Evolutionary conservation across 1,140 invertebrate species (phyloP).

Genomic region (Cotesia typhae): DNA sequence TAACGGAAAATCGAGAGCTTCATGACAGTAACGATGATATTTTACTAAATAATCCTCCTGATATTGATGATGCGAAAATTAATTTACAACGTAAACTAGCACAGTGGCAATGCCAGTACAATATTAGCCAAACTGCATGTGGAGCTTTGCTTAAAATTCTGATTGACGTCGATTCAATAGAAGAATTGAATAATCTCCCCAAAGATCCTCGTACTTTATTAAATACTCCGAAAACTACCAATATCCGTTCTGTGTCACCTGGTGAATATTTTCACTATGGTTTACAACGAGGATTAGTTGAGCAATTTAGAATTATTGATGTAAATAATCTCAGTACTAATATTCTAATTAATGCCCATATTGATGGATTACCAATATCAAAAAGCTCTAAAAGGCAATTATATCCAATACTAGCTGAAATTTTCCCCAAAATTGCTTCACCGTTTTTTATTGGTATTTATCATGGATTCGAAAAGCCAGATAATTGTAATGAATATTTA

Average conservation of each 20-base stretch:
- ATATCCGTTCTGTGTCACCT: not conserved
- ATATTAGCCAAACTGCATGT: slow-evolving; percentile 12
- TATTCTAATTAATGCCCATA: too few species aligned
- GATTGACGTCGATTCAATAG: slow-evolving; percentile 13
- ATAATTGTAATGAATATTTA: slow-evolving; percentile 38
- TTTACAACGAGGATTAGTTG: slow-evolving; percentile 5
- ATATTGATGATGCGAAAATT: too few species aligned
- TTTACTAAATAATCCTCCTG: too few species aligned
- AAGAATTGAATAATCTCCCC: slow-evolving; percentile 22
- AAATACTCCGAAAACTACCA: slow-evolving; percentile 18
- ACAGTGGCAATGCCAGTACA: slow-evolving; percentile 5
- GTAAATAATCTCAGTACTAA: too few species aligned
- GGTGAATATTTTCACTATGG: slow-evolving; percentile 23
- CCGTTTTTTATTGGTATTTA: slow-evolving; percentile 41
- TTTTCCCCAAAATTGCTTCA: slow-evolving; percentile 27
- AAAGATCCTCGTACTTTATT: slow-evolving; percentile 20
- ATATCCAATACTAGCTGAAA: slow-evolving; percentile 41
- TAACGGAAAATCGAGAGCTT: too few species aligned
- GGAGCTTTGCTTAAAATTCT: slow-evolving; percentile 20
- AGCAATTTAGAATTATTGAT: not conserved
- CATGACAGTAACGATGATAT: too few species aligned
- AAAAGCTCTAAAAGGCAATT: too few species aligned
- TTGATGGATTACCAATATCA: too few species aligned
- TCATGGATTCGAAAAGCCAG: slow-evolving; percentile 44
- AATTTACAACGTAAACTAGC: too few species aligned